Evolutionary conservation across 2,113 vertebrate species (phyloP), one percentile per base, ranked within the genome.

Genomic region (Helogale parvula): DNA sequence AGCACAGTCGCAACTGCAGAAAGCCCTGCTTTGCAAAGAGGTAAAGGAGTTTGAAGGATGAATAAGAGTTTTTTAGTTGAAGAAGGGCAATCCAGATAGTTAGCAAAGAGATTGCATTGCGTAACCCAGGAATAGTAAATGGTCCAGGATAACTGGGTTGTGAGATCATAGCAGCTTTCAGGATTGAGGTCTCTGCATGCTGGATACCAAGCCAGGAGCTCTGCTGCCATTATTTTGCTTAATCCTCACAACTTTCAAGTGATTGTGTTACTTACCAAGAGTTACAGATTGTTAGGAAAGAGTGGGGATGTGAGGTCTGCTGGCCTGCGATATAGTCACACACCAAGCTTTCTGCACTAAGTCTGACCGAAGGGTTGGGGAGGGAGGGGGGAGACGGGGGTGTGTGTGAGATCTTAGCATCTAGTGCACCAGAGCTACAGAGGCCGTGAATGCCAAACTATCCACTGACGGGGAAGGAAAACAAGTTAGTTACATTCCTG

Each of bases 21-120:
- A 38, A 90, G 19, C 21, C n/a, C 7, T 72, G 38, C 63, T 84
- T 19, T 71, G 5, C 23, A 66, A 41, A 45, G 13, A 35, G 17
- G 29, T 38, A 13, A 60, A 60, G 21, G 57, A 60, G 57, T 60
- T 60, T 60, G 57, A 60, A 76, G 54, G 77, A 63, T 90, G 17
- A 79, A 31, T 71, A 91, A 82, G 87, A 88, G 86, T 86, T 92
- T 93, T 52, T 79, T 72, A 45, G 4, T 35, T n/a, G 41, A 8
- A 38, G 45, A 71, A 82, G 29, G 29, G 29, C 69, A 68, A 47
- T 41, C 47, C 72, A 84, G 23, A 66, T 35, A 54, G 47, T 25
- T 21, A 27, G 29, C 38, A 10, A 11, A 54, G 57, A 76, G 52
- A 33, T 33, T 16, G 7, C 33, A 35, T 54, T 65, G 71, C 31